phyloP scores from a whole-genome alignment of 2,113 vertebrate species.

The Eurypyga helias region DNA sequence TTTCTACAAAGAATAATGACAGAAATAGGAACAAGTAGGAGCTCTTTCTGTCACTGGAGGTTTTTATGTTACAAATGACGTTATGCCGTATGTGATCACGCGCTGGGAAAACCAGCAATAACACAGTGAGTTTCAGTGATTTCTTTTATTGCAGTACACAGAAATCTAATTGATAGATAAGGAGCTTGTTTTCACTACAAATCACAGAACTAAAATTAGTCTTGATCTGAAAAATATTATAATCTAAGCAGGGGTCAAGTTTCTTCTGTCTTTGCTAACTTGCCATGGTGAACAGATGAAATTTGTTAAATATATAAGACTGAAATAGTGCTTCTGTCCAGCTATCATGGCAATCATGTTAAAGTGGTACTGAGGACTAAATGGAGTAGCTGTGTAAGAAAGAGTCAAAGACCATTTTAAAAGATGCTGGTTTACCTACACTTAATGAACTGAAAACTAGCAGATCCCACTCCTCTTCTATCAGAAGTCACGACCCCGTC shows the following conservation, averaged over 20 bases:
- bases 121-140: background rate
- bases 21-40: background rate
- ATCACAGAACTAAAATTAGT: background rate
- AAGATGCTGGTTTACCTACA: background rate
- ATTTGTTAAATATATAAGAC: background rate
- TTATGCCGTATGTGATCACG: background rate
- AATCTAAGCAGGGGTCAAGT: background rate
- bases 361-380: background rate
- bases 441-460: constrained; percentile 2
- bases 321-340: background rate
- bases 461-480: background rate
- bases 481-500: constrained; percentile 13
- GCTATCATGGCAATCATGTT: background rate
- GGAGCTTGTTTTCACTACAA: background rate
- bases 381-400: background rate
- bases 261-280: background rate
- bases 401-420: background rate
- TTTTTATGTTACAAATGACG: background rate
- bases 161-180: background rate
- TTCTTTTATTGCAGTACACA: background rate
- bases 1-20: background rate
- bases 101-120: background rate
- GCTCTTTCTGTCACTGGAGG: background rate
- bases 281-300: fast-evolving
- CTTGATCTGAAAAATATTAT: background rate